These are phyloP conservation scores for Puntigrus tetrazona DNA, from an alignment of 2,113 vertebrate species.

Conservation along the genomic window DNA sequence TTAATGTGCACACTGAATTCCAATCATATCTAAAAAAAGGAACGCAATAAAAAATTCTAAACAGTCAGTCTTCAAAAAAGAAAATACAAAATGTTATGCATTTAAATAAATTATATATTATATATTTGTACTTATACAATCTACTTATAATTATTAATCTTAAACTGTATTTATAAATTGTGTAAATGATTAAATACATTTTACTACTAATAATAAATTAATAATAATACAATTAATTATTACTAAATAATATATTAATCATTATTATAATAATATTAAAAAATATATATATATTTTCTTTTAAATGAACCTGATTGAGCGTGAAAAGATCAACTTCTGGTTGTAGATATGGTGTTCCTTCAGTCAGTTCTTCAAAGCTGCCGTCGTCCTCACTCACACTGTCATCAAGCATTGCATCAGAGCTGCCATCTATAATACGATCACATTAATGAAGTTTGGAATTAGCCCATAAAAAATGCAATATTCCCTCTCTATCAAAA, in stretches of 20 bases:
- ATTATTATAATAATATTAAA: too few relatives aligned
- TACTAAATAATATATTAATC: too few relatives aligned
- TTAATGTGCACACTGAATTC: neutral
- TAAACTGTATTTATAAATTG: neutral
- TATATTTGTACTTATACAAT: neutral
- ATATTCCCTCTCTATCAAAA: neutral
- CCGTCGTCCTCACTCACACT: slow-evolving; percentile 94
- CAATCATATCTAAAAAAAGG: neutral
- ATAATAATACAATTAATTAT: too few relatives aligned
- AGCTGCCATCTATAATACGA: slow-evolving; percentile 76
- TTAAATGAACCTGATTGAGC: slow-evolving; percentile 73
- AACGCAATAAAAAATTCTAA: neutral
- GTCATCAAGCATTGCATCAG: slow-evolving; percentile 84
- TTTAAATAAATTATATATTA: neutral
- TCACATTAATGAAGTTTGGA: neutral
- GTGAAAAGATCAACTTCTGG: slow-evolving; percentile 89
- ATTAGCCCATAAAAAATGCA: neutral
- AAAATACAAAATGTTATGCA: neutral
- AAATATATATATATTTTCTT: too few relatives aligned
- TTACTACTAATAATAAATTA: too few relatives aligned
- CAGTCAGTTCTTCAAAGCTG: slow-evolving; percentile 89
- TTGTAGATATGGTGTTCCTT: slow-evolving; percentile 86
- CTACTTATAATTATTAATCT: too few relatives aligned
- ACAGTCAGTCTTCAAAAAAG: neutral
- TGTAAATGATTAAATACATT: too few relatives aligned